These are phyloP conservation scores for Pocillopora damicornis DNA, from an alignment of 64 coral and sea anemone species.

Conservation along the genomic window DNA sequence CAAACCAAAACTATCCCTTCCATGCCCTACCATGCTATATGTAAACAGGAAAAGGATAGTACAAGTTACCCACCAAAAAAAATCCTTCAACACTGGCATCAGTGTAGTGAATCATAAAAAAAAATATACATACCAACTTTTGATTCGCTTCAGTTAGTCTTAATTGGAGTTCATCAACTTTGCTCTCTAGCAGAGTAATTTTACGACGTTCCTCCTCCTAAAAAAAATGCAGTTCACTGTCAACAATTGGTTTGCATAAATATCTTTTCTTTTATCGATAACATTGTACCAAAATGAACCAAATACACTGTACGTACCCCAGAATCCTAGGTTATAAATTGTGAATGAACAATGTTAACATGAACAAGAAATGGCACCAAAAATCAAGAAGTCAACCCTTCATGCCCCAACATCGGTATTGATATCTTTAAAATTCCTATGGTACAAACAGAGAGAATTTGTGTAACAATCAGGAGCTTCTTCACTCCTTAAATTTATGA, in stretches of 20 bases:
- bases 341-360: not conserved
- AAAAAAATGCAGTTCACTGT: constrained; percentile 2
- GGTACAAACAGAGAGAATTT: too few species aligned
- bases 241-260: not conserved
- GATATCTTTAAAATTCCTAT: too few species aligned
- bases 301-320: not conserved
- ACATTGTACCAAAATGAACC: not conserved
- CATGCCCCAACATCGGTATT: not conserved
- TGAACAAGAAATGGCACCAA: not conserved
- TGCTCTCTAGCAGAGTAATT: constrained; percentile 33
- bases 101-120: not conserved
- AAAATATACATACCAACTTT: constrained; percentile 44
- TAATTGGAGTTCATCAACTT: constrained; percentile 57
- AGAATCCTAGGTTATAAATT: not conserved
- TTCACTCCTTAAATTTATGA: too few species aligned
- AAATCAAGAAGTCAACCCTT: not conserved
- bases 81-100: not conserved
- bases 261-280: not conserved
- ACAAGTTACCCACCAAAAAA: not conserved
- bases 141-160: constrained; percentile 59
- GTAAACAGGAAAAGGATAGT: not conserved
- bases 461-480: too few species aligned
- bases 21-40: too few species aligned
- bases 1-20: too few species aligned
- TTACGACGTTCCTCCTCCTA: constrained; percentile 63